These are phyloP conservation scores for Ramphastos sulfuratus DNA, from an alignment of 2,113 vertebrate genomes.

Conservation along the genomic window DNA sequence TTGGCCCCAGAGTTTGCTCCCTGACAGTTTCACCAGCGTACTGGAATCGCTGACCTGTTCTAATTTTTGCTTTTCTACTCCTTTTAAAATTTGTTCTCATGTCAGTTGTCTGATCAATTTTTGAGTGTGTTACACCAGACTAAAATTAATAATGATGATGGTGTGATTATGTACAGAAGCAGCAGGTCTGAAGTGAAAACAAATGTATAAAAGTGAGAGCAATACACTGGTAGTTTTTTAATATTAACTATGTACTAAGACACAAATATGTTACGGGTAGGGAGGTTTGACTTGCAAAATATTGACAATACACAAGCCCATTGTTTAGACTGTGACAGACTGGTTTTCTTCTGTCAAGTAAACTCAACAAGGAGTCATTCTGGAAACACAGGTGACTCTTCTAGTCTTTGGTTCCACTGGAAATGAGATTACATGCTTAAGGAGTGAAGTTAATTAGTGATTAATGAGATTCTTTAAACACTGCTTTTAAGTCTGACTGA, in stretches of 20 bases:
- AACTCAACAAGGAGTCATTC: background rate
- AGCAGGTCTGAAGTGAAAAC: background rate
- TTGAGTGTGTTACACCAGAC: background rate
- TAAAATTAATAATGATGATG: background rate
- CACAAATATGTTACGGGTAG: background rate
- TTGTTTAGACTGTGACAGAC: background rate
- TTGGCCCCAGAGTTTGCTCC: background rate
- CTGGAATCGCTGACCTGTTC: background rate
- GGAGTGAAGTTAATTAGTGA: slow-evolving; percentile 19
- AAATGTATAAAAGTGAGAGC: background rate
- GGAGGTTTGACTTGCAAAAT: background rate
- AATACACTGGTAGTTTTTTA: background rate
- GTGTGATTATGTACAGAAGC: background rate
- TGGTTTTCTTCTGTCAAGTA: background rate
- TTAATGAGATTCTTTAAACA: slow-evolving; percentile 21
- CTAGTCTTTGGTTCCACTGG: background rate
- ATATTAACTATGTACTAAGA: background rate
- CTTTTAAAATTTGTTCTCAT: background rate
- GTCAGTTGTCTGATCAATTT: background rate
- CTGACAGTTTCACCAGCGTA: background rate
- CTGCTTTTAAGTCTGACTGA: background rate
- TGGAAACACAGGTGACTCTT: background rate
- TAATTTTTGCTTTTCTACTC: background rate
- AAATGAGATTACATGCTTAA: slow-evolving; percentile 16
- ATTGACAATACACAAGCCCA: background rate